Evolutionary conservation across 92 coral and sea anemone genomes (phyloP).

Genomic region (Scolanthus callimorphus): DNA sequence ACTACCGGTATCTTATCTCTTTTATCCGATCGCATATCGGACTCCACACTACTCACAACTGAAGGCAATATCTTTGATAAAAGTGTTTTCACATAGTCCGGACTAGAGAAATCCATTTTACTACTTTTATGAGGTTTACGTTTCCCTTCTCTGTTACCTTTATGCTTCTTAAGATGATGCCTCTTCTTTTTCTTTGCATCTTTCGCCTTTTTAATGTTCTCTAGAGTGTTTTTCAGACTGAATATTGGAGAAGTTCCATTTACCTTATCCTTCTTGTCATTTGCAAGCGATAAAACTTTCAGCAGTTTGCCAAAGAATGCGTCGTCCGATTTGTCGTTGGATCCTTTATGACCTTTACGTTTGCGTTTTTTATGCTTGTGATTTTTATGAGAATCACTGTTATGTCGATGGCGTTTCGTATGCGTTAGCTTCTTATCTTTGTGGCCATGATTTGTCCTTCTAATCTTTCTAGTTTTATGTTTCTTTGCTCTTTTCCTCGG

Average conservation of each 20-base stretch:
- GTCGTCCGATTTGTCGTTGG: conserved; percentile 13
- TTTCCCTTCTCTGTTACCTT: conserved; percentile 4
- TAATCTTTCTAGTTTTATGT: conserved; percentile 1
- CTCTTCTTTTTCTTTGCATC: conserved; percentile 10
- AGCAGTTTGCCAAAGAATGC: conserved; percentile 59
- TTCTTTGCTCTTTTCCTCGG: conserved; percentile 1
- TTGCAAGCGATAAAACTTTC: conserved; percentile 46
- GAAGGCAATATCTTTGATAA: conserved; percentile 64
- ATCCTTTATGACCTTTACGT: conserved; percentile 4
- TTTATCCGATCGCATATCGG: conserved; percentile 7
- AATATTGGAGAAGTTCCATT: conserved; percentile 18
- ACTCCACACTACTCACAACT: conserved; percentile 48
- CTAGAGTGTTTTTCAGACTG: conserved; percentile 35
- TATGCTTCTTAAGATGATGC: conserved; percentile 6
- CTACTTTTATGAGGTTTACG: background rate
- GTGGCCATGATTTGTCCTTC: conserved; percentile 4
- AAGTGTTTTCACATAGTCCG: conserved; percentile 34
- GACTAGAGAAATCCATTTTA: conserved; percentile 10
- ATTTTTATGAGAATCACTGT: conserved; percentile 25
- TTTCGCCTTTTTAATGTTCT: conserved; percentile 23
- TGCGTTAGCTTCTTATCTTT: background rate
- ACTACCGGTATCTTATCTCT: background rate
- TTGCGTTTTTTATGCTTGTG: background rate
- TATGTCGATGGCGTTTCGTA: conserved; percentile 2
- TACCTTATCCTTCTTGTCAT: conserved; percentile 15